Percentiles rank a stretch among this genome's conserved stretches.
Conservation (phyloP, 2,888 invertebrate genomes). For the Rhodophaea formosa region DNA sequence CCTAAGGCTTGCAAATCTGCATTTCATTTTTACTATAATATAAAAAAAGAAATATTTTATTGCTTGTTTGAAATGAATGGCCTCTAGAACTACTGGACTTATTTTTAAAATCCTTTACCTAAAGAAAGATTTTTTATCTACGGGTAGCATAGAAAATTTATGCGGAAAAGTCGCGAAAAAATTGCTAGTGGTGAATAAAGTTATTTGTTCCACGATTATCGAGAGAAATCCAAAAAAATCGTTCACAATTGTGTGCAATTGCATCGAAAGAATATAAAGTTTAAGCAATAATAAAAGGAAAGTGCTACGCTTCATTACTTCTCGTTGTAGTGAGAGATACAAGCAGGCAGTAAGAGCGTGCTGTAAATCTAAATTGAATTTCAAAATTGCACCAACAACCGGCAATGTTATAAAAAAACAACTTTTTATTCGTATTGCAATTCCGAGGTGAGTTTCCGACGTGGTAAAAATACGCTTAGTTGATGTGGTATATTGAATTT, state of each 20-base stretch:
- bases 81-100: no score
- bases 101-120: no score
- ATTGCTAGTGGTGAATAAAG: no score
- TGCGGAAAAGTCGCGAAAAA: no score
- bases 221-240: neutral
- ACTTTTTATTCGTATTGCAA: slow-evolving; percentile 29
- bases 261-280: neutral
- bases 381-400: slow-evolving; percentile 32
- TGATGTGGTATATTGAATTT: slow-evolving; percentile 1
- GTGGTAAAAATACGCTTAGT: neutral
- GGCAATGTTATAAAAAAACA: slow-evolving; percentile 28
- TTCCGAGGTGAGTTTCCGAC: slow-evolving; percentile 22
- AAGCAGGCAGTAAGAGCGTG: slow-evolving; percentile 24
- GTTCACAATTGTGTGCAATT: slow-evolving; percentile 2
- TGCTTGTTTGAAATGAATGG: no score
- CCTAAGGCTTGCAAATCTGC: no score
- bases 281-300: neutral
- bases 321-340: slow-evolving; percentile 19
- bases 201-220: neutral
- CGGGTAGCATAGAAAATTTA: no score
- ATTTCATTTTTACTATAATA: no score
- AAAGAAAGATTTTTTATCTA: no score
- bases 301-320: slow-evolving; percentile 7
- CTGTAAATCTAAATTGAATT: slow-evolving; percentile 33
- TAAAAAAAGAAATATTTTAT: no score